These are phyloP conservation scores for Eurystomus gularis DNA, from an alignment of 2,113 vertebrate species.

Conservation along the genomic window DNA sequence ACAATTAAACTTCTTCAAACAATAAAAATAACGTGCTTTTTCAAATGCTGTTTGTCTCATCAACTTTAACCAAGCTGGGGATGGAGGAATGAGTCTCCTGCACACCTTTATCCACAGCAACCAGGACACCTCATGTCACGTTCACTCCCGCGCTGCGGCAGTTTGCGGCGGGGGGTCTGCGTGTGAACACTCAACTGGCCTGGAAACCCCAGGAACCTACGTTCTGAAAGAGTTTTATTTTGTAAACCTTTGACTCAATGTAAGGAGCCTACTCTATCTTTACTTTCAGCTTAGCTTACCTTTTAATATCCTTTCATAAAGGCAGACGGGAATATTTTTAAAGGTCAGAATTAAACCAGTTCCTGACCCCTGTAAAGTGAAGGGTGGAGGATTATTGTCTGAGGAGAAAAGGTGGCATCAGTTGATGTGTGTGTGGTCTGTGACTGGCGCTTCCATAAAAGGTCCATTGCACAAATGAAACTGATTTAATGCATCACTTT, in stretches of 20 bases:
- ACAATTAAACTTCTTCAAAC: not conserved
- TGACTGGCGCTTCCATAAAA: not conserved
- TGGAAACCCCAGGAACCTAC: not conserved
- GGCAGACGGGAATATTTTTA: not conserved
- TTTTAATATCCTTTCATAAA: not conserved
- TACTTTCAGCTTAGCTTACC: not conserved
- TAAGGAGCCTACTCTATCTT: not conserved
- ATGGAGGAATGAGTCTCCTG: not conserved
- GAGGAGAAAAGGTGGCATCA: not conserved
- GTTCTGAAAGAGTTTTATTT: not conserved
- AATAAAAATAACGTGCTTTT: not conserved
- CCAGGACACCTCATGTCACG: too few relatives aligned
- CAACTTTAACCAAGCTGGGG: not conserved
- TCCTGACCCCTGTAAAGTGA: not conserved
- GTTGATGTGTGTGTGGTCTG: not conserved
- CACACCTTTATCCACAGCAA: not conserved
- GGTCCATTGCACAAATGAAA: not conserved
- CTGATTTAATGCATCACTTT: not conserved
- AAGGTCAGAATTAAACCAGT: not conserved
- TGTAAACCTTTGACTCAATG: not conserved
- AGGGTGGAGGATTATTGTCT: not conserved
- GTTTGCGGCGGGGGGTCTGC: not conserved
- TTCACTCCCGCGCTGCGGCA: accelerated
- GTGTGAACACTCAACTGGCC: not conserved
- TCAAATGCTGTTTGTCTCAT: not conserved